These are phyloP conservation scores for Pogonocherus hispidulus DNA, from an alignment of 2,888 invertebrate genomes.

Conservation along the genomic window DNA sequence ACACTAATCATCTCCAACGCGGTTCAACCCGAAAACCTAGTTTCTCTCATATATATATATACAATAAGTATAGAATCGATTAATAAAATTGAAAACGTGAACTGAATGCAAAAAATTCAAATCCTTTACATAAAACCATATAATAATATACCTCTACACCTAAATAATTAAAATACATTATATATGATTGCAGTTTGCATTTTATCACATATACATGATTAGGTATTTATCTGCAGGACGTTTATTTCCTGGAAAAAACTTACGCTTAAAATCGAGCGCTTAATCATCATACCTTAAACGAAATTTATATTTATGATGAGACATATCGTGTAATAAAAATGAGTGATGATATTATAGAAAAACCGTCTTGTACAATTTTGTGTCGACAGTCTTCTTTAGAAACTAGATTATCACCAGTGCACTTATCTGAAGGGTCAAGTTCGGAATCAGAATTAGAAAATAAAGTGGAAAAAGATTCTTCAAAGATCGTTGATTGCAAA, in stretches of 20 bases:
- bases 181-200: neutral
- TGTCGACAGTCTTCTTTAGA: constrained; percentile 61
- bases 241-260: neutral
- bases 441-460: constrained; percentile 34
- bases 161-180: too few relatives aligned
- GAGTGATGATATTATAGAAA: constrained; percentile 55
- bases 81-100: too few relatives aligned
- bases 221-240: neutral
- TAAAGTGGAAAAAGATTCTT: constrained; percentile 6
- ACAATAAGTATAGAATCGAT: too few relatives aligned
- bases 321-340: constrained; percentile 20
- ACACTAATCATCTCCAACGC: too few relatives aligned
- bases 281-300: neutral
- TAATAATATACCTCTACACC: too few relatives aligned
- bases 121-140: too few relatives aligned
- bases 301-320: neutral
- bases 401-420: constrained; percentile 57
- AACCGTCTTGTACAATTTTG: constrained; percentile 55
- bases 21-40: too few relatives aligned
- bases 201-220: neutral
- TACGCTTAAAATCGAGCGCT: neutral
- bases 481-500: constrained; percentile 38
- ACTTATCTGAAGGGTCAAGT: constrained; percentile 50
- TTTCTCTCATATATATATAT: too few relatives aligned
- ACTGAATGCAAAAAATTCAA: too few relatives aligned